Conservation (phyloP, 2,888 invertebrate genomes). For the Crioceris asparagi region DNA sequence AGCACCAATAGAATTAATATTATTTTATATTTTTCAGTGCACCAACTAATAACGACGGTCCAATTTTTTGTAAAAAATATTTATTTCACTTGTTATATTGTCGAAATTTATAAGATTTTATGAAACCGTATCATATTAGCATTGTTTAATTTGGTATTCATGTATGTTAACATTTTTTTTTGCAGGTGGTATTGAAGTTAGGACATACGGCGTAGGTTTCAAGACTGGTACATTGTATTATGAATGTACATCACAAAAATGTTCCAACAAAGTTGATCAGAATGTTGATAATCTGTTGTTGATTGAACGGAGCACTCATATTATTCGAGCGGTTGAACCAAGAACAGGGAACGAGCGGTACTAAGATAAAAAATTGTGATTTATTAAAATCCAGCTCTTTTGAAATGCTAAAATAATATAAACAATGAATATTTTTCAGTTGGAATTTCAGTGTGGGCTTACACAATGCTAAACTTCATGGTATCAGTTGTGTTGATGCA, state of each 20-base stretch:
- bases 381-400: background rate
- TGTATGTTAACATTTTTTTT: background rate
- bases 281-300: constrained; percentile 52
- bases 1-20: too few species aligned
- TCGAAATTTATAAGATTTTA: too few species aligned
- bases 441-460: constrained; percentile 96
- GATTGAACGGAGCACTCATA: constrained; percentile 72
- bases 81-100: too few species aligned
- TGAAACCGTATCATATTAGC: too few species aligned
- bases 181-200: constrained; percentile 69
- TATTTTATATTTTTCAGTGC: too few species aligned
- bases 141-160: constrained; percentile 3
- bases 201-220: constrained; percentile 77
- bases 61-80: too few species aligned
- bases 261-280: constrained; percentile 48
- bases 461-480: constrained; percentile 61
- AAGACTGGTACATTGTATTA: constrained; percentile 61
- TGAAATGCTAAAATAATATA: background rate
- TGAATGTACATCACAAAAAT: constrained; percentile 65
- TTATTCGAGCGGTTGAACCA: constrained; percentile 83
- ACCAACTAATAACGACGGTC: too few species aligned
- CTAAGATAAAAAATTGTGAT: background rate
- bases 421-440: constrained; percentile 35
- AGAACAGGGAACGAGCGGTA: constrained; percentile 75
- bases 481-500: constrained; percentile 34